Evolutionary conservation across 2,888 invertebrate species (phyloP).

Genomic region (Dryococelus australis): DNA sequence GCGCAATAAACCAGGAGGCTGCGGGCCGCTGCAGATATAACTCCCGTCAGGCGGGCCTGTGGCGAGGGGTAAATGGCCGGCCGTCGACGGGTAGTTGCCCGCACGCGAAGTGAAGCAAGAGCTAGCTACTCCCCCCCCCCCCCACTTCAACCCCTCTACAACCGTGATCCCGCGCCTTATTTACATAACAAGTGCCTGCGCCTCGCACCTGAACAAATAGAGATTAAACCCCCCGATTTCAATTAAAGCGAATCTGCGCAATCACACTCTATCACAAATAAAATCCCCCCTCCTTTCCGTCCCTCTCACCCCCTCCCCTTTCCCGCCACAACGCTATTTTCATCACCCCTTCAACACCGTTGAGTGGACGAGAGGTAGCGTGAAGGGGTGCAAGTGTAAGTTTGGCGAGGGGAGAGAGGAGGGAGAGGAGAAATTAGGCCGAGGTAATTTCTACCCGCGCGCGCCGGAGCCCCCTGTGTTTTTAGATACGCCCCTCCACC

Average conservation of each 20-base stretch:
- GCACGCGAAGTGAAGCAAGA: no score
- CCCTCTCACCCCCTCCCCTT: not conserved
- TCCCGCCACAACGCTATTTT: not conserved
- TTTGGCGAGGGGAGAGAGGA: not conserved
- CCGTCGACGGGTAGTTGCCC: no score
- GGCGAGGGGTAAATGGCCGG: no score
- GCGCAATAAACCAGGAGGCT: no score
- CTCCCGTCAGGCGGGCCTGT: no score
- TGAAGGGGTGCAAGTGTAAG: not conserved
- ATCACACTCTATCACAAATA: not conserved
- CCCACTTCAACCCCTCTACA: not conserved
- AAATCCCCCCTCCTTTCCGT: not conserved
- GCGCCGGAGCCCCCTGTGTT: not conserved
- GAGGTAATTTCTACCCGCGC: not conserved
- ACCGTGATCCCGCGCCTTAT: no score
- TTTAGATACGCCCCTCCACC: not conserved
- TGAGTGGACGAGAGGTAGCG: not conserved
- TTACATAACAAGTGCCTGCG: not conserved
- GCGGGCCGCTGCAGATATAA: no score
- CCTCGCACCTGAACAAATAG: conserved; percentile 8
- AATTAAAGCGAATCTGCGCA: conserved; percentile 16
- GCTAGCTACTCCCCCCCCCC: not conserved
- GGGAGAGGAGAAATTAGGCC: not conserved
- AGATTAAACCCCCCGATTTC: conserved; percentile 16
- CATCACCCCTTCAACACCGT: not conserved